Base-by-base conservation (phyloP, 2,797 vertebrate genomes). In the Syndactyla subalaris region DNA sequence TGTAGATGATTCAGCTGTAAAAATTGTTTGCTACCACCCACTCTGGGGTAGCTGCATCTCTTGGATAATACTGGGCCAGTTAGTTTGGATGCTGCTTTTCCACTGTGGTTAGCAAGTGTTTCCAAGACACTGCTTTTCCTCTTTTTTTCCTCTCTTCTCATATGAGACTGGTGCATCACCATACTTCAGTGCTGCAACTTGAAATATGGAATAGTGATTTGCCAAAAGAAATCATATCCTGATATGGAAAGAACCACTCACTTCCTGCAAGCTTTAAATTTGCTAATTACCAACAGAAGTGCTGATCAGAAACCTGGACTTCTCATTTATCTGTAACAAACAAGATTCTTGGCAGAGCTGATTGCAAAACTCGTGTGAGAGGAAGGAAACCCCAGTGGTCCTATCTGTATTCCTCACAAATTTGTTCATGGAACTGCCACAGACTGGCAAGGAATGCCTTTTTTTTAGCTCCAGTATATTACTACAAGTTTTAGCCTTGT, bases 291-390 rank as follows among this genome's bases (percentile, higher is more conserved):
- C 76, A 82, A 57, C 63, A 92, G 17, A 78, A 92, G 55, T 4
- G 41, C 67, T 91, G 66, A 92, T 90, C 74, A 80, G 46, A 92
- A 85, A 55, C 82, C 92, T 54, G 41, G 89, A 27, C 18, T 91
- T 73, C 46, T 89, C 81, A 66, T 83, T 89, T 66, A 17, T 36
- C 29, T 32, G 71, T 48, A 75, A 75, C 74, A 95, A 93, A 93
- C 70, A 79, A 61, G 59, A 79, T 49, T 92, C 66, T 93, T 95
- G 94, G 91, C 82, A 95, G 92, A 70, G 65, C 15, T 63, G 61
- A 13, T 10, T 88, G 82, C 58, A 81, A 84, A 88, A 74, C 48
- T 43, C 46, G 58, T 39, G 66, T 5, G 45, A 75, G 55, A 90
- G 67, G 61, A 79, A 93, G 88, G 52, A 95, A 95, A 71, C 66